Evolutionary conservation across 2,797 vertebrate genomes (phyloP), one percentile per base, ranked within the genome.

Genomic region (Stomatorhinus walkeri): DNA sequence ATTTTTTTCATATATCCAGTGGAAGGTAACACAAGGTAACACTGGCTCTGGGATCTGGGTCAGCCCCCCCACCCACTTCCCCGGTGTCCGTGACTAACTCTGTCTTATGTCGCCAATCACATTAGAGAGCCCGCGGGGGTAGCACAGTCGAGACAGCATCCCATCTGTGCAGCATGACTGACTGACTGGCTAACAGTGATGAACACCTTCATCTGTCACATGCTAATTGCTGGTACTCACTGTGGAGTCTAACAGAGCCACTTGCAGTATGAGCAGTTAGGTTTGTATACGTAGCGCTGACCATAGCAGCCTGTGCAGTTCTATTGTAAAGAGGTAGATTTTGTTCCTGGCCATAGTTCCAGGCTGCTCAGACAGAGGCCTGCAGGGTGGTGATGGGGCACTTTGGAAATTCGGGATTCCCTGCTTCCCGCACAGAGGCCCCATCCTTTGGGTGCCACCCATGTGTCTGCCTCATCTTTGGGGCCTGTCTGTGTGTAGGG

Each of bases 381-480:
- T 86, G 49, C 10, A 24, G n/a, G 9, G 4, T 22, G n/a, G 40
- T 14, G 28, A 24, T 0, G 28, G 64, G 64, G 28, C 64, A 12
- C 24, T 64, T 64, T 10, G 61, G 22, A 64, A 3, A 12, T 28
- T 24, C 9, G 0, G 61, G 22, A 64, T 10, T 10, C 2, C 22
- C 59, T 0, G 9, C 9, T 10, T 28, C 59, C 59, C 8, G 19
- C 54, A 61, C 59, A 61, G 59, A 61, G 22, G 22, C 59, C 8
- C 8, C 59, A 3, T 36, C 64, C 28, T 36, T 28, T 72, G 87
- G 9, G 16, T 40, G 28, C 32, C 46, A n/a, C 46, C 54, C 59
- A 24, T 32, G 12, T 89, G 90, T 93, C 90, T 94, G 93, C 92
- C 91, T 91, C 19, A 6, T 46, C 10, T 59, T n/a, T 8, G 3